A percentile compares a stretch with the other conserved stretches of the same genome.
These are phyloP conservation scores for Petromus typicus DNA, from an alignment of 2,113 vertebrate species.

Conservation along the genomic window DNA sequence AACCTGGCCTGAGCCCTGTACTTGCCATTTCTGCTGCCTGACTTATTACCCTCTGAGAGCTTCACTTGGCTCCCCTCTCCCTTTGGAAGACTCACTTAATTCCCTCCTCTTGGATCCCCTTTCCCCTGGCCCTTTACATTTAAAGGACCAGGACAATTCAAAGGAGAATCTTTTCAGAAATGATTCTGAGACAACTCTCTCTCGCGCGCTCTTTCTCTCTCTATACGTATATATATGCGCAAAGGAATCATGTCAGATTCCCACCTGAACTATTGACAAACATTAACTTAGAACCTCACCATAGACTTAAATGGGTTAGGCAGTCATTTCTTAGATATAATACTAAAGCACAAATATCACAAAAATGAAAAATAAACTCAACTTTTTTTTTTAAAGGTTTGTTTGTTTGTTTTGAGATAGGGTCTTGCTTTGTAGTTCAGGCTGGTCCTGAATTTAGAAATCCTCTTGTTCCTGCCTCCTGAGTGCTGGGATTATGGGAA, in stretches of 20 bases:
- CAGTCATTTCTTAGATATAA: neutral
- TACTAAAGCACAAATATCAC: neutral
- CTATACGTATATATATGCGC: neutral
- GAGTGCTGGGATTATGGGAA: too few relatives aligned
- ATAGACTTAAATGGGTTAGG: neutral
- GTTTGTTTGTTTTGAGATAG: too few relatives aligned
- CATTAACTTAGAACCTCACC: neutral
- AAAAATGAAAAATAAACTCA: neutral
- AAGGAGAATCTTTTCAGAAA: neutral
- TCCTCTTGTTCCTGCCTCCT: too few relatives aligned
- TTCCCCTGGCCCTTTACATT: neutral
- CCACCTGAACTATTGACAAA: neutral
- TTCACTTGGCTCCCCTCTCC: neutral
- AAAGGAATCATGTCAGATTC: neutral
- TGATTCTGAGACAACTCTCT: neutral
- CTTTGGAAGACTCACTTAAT: neutral
- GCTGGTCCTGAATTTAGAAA: too few relatives aligned
- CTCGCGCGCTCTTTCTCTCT: too few relatives aligned
- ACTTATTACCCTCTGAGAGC: neutral
- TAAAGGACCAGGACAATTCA: neutral
- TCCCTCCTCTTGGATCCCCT: neutral
- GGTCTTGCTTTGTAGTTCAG: too few relatives aligned
- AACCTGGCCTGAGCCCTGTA: neutral
- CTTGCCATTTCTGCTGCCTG: neutral
- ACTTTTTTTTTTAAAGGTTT: too few relatives aligned